Base-by-base conservation (phyloP, 2,888 invertebrate species). In the Dascillus cervinus region DNA sequence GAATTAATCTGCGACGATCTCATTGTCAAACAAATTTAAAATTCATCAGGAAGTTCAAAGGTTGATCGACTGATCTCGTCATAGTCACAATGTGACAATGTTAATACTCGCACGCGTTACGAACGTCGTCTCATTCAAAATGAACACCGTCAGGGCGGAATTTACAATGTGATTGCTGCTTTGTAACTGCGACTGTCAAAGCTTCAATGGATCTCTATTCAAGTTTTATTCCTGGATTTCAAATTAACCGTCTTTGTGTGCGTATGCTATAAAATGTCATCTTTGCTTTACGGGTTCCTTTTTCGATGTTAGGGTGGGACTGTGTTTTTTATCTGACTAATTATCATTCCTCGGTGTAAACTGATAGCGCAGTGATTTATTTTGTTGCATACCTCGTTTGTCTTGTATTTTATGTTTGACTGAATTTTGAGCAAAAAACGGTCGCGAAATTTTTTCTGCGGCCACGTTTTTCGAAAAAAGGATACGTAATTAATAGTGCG, bases 91-190 rank as follows among this genome's bases (percentile, higher is more conserved):
- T 19, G 34, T 10, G 30, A 35, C n/a, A n/a, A 35, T 39, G 39
- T 39, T 35, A 32, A 32, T 39, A 35, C 35, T 35, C 34, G 53
- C 56, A 52, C 57, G 58, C 56, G 58, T 39, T 52, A 20, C 38
- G 41, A 43, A 47, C 57, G 55, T 44, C 57, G 57, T 45, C 49
- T 56, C 52, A 55, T 60, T 56, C 54, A 51, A 47, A 47, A 41
- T 41, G 53, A 51, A 58, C 60, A 59, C 49, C 58, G 58, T 52
- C 58, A 51, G 56, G 63, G 63, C 55, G 63, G 64, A 63, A 63
- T 63, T 56, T 55, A 60, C 62, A 62, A 64, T 63, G 61, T 55
- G 60, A 62, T 59, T 59, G 57, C 49, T 51, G 57, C 62, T 60
- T 58, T 60, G 58, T 56, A 49, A 49, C 46, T 44, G 35, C 37